A percentile compares a stretch with the other conserved stretches of the same genome.
These are phyloP conservation scores for Planococcus citri DNA, from an alignment of 1,140 invertebrate species.

Conservation along the genomic window DNA sequence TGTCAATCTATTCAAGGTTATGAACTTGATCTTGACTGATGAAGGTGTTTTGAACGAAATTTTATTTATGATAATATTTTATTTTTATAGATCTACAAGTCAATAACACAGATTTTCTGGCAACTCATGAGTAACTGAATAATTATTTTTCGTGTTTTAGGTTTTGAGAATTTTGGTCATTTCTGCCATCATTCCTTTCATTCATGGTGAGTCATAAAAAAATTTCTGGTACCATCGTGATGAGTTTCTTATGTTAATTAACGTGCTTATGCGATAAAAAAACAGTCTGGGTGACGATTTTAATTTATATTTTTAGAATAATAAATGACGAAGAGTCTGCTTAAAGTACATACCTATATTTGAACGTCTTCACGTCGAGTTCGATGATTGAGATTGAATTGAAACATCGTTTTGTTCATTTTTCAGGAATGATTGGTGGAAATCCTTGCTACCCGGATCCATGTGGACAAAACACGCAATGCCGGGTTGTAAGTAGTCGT, in stretches of 20 bases:
- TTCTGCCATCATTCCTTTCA: background rate
- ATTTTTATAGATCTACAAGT: too few species aligned
- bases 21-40: background rate
- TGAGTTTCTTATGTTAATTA: too few species aligned
- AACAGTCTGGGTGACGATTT: too few species aligned
- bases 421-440: background rate
- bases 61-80: background rate
- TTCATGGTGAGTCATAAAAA: background rate
- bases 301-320: too few species aligned
- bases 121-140: too few species aligned
- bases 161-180: background rate
- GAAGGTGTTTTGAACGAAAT: background rate
- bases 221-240: background rate
- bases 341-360: too few species aligned
- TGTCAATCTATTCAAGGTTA: background rate
- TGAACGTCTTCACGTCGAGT: too few species aligned
- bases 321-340: too few species aligned
- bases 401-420: too few species aligned
- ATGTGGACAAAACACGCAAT: slow-evolving; percentile 41
- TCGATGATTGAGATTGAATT: too few species aligned
- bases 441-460: slow-evolving; percentile 35
- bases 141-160: background rate
- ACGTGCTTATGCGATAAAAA: too few species aligned
- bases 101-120: too few species aligned
- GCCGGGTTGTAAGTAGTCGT: slow-evolving; percentile 37